phyloP scores from a whole-genome alignment of 1,140 invertebrate genomes.

The roundworm (Caenorhabditis elegans) region DNA sequence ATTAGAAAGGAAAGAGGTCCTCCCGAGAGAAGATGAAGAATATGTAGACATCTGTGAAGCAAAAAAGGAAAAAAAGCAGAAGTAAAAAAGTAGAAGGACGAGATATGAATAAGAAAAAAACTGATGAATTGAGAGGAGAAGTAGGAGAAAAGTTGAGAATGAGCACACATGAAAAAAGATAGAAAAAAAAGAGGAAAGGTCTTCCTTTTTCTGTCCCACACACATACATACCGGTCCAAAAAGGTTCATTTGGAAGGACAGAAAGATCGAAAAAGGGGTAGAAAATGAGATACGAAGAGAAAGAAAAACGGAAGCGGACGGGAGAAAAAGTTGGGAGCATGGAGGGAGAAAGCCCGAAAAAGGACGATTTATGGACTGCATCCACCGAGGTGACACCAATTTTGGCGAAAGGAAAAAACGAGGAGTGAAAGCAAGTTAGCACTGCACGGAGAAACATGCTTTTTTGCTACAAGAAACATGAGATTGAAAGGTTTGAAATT shows the following conservation, averaged over 20 bases:
- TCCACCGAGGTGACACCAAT: constrained; percentile 30
- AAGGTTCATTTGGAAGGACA: constrained; percentile 19
- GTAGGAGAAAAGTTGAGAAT: constrained; percentile 31
- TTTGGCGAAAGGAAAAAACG: background rate
- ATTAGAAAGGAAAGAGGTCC: constrained; percentile 15
- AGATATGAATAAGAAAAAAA: constrained; percentile 33
- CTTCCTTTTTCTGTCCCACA: background rate
- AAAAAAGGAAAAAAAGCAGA: background rate
- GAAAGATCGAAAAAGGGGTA: background rate
- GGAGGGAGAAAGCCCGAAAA: constrained; percentile 1
- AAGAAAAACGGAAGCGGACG: constrained; percentile 9
- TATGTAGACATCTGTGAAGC: background rate
- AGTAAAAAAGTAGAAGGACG: background rate
- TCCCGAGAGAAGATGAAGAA: background rate
- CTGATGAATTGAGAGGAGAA: constrained; percentile 23
- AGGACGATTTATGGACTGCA: constrained; percentile 31
- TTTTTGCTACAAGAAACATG: background rate
- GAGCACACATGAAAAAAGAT: background rate
- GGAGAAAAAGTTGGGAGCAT: constrained; percentile 18
- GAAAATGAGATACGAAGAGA: background rate
- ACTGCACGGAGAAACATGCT: no score
- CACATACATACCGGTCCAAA: background rate
- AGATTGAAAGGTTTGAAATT: no score
- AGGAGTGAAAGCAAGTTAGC: background rate
- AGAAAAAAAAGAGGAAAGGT: background rate